Evolutionary conservation across 2,797 vertebrate species (phyloP).

Genomic region (Scleropages formosus): DNA sequence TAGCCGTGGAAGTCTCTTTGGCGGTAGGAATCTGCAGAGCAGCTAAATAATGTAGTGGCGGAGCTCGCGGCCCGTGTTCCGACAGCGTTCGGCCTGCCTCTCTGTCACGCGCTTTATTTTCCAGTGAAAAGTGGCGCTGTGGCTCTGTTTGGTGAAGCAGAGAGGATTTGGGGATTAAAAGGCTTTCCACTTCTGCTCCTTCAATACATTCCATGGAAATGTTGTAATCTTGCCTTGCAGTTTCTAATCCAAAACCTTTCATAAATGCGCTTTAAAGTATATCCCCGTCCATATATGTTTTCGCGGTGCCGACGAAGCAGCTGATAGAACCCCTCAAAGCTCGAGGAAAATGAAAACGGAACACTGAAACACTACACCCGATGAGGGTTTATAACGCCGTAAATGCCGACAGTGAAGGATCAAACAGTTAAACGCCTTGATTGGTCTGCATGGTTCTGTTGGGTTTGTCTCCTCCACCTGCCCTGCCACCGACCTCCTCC

Average conservation of each 20-base stretch:
- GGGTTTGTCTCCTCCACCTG: background rate
- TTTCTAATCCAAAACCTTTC: background rate
- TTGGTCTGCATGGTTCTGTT: too few species aligned
- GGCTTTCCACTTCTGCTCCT: background rate
- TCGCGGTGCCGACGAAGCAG: background rate
- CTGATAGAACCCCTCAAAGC: too few species aligned
- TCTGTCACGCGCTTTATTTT: background rate
- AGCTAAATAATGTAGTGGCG: background rate
- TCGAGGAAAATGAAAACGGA: background rate
- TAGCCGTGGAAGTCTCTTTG: slow-evolving; percentile 1
- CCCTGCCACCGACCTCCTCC: background rate
- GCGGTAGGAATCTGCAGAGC: too few species aligned
- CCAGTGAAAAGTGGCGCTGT: background rate
- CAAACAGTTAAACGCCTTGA: too few species aligned
- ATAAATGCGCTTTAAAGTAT: too few species aligned
- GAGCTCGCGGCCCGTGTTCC: too few species aligned
- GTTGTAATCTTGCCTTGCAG: background rate
- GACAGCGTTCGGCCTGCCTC: too few species aligned
- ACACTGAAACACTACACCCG: background rate
- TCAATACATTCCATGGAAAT: background rate
- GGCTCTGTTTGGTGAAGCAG: background rate
- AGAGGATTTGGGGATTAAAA: background rate
- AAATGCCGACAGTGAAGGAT: background rate
- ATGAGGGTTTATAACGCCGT: background rate
- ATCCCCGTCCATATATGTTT: background rate